Percentiles rank a stretch among this genome's conserved stretches.
These are phyloP conservation scores for Cataglyphis altisquamis DNA, from an alignment of 2,888 invertebrate species.

Conservation along the genomic window DNA sequence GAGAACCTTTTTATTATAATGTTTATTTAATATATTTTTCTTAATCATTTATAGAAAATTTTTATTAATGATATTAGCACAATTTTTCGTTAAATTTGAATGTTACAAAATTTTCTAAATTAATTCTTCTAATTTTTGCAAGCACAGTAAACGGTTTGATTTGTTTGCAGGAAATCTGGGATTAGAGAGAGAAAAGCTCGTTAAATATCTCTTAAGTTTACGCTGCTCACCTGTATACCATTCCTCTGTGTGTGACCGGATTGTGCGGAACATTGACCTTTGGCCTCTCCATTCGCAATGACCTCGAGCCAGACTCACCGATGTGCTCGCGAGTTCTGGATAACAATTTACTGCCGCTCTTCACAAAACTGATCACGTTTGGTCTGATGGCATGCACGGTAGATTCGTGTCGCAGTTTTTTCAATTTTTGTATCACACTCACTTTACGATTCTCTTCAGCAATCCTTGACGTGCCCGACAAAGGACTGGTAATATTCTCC, in stretches of 20 bases:
- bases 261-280: conserved; percentile 85
- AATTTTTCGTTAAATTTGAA: background rate
- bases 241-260: conserved; percentile 88
- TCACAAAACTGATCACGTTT: conserved; percentile 81
- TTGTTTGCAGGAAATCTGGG: background rate
- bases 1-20: background rate
- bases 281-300: conserved; percentile 87
- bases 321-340: conserved; percentile 76
- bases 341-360: conserved; percentile 77
- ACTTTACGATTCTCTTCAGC: conserved; percentile 73
- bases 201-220: conserved; percentile 76
- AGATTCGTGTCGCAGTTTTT: conserved; percentile 79
- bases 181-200: background rate
- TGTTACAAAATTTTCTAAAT: background rate
- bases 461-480: conserved; percentile 55
- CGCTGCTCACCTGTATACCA: conserved; percentile 85
- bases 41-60: background rate
- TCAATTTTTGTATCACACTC: conserved; percentile 81
- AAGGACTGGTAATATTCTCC: conserved; percentile 40
- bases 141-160: background rate
- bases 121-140: background rate
- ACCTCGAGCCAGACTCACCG: conserved; percentile 60
- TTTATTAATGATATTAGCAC: background rate
- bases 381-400: conserved; percentile 78
- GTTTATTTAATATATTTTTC: background rate